Evolutionary conservation across 2,888 invertebrate genomes (phyloP).

Genomic region (Hirtodrosophila duncani): DNA sequence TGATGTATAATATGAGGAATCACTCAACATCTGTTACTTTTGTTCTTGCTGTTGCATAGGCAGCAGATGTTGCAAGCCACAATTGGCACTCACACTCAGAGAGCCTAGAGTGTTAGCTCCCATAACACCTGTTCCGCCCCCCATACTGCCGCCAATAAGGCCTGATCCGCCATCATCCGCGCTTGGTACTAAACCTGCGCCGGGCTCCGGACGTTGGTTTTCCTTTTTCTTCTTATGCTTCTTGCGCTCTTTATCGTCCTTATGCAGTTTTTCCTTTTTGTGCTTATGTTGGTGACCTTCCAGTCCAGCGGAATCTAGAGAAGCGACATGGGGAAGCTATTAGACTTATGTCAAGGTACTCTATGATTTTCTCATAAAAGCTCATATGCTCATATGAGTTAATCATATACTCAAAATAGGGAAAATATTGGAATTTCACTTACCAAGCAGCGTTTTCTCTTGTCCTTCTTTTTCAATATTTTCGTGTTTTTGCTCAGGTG

Average conservation of each 20-base stretch:
- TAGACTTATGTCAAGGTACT: neutral
- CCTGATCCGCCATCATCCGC: constrained; percentile 30
- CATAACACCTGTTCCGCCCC: constrained; percentile 24
- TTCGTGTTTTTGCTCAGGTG: constrained; percentile 95
- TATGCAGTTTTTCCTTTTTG: constrained; percentile 95
- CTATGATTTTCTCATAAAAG: too few relatives aligned
- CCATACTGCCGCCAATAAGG: constrained; percentile 16
- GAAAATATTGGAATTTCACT: constrained; percentile 35
- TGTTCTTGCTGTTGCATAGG: constrained; percentile 53
- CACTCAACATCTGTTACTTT: constrained; percentile 63
- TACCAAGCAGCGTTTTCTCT: constrained; percentile 86
- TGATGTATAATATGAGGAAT: too few relatives aligned
- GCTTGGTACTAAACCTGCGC: constrained; percentile 44
- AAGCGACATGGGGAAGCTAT: neutral
- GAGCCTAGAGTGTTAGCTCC: constrained; percentile 40
- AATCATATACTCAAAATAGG: too few relatives aligned
- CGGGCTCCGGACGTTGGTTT: constrained; percentile 91
- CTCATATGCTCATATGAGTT: too few relatives aligned
- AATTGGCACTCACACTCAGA: constrained; percentile 25
- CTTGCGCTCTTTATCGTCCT: constrained; percentile 95
- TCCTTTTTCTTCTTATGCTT: constrained; percentile 97
- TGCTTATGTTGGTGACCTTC: constrained; percentile 96
- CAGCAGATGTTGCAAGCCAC: constrained; percentile 45
- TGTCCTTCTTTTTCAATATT: constrained; percentile 94
- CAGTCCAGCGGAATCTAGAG: constrained; percentile 82